Base-by-base conservation (phyloP, 2,797 vertebrate species). In the Pyrocephalus nanus region DNA sequence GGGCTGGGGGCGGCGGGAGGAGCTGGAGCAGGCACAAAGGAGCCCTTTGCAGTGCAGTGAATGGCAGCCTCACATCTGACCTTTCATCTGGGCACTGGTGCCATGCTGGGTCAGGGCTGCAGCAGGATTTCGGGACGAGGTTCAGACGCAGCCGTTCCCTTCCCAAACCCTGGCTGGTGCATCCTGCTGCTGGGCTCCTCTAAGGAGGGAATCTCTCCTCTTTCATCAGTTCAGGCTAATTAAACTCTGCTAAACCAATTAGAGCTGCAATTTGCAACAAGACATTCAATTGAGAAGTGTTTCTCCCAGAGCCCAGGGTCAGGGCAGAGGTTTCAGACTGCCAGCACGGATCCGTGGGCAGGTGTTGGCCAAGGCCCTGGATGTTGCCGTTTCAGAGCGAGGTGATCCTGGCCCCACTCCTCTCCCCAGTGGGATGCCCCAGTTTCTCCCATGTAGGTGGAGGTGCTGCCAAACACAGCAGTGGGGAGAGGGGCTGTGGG, bases 211-310 rank as follows among this genome's bases (percentile, higher is more conserved):
- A 94, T 95, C 93, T 93, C 26, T 0, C 73, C 80, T 92, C 83
- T 73, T 88, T 61, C 95, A 95, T 95, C 95, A 95, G 83, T 93
- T 94, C 90, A 88, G 94, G 83, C 90, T 96, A 96, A 96, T 96
- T 95, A 96, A 94, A 90, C 88, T 78, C 94, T 55, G 88, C 90
- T 92, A 95, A 95, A 93, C 80, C 90, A 95, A 96, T 95, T 94
- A 96, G 88, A 94, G 80, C 90, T 93, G 95, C 94, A 96, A 92
- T 96, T 96, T 96, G 83, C 95, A 88, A 78, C 80, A 60, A 91
- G 90, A 91, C 42, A 6, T 54, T 95, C 72, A 66, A 83, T 34
- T 64, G 91, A 65, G 86, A 47, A 90, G 92, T 3, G 75, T 78
- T 90, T 81, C 62, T 81, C 25, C 1, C 55, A 32, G 90, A 81